phyloP scores from a whole-genome alignment of 1,140 invertebrate species.

The Caenorhabditis brenneri region DNA sequence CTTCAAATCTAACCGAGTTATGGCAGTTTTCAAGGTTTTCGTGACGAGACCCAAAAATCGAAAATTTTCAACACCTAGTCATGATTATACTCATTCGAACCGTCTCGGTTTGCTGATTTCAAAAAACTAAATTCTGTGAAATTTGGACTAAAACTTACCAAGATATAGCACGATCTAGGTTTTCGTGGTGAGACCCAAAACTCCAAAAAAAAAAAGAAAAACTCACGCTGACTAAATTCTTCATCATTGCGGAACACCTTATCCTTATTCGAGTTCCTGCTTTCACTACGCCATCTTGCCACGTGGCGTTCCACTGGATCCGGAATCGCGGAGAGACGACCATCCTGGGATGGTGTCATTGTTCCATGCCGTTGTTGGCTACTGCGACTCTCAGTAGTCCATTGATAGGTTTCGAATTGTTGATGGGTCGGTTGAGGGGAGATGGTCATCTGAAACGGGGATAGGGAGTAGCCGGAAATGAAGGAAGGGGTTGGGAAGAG shows the following conservation, averaged over 20 bases:
- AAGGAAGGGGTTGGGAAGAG: not conserved
- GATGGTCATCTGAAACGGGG: conserved; percentile 36
- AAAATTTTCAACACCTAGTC: no score
- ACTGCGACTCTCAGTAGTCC: conserved; percentile 15
- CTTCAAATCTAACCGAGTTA: no score
- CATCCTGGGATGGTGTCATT: conserved; percentile 3
- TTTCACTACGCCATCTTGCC: conserved; percentile 47
- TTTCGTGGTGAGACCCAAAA: no score
- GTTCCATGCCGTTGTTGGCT: conserved; percentile 6
- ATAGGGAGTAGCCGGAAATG: no score
- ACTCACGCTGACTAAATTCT: conserved; percentile 44
- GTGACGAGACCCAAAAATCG: no score
- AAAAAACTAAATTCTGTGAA: no score
- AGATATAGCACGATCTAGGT: no score
- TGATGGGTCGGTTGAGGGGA: conserved; percentile 9
- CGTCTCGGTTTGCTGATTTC: no score
- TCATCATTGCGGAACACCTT: conserved; percentile 49
- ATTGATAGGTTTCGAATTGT: conserved; percentile 17
- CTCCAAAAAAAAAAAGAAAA: not conserved
- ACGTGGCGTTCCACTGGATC: conserved; percentile 49
- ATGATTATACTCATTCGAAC: no score
- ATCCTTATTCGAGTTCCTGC: conserved; percentile 29
- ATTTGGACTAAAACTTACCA: no score
- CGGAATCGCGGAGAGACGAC: conserved; percentile 25
- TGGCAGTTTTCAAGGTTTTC: no score